Evolutionary conservation across 2,113 vertebrate species (phyloP).

Genomic region (Carassius gibelio): DNA sequence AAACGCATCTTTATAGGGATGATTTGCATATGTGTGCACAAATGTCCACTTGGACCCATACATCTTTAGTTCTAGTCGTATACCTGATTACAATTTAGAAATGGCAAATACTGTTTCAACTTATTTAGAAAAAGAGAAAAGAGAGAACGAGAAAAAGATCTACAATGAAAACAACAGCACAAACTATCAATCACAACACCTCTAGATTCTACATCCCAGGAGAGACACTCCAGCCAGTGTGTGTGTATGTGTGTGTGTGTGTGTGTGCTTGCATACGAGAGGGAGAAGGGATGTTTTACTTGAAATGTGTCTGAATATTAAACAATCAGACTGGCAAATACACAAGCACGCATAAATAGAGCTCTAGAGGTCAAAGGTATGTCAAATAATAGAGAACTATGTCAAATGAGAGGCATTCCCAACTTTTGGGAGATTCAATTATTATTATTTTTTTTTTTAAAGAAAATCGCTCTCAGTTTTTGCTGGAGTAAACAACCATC

Average conservation of each 20-base stretch:
- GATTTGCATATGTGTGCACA: constrained; percentile 66
- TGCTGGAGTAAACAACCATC: background rate
- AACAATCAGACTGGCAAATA: constrained; percentile 33
- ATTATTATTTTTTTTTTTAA: background rate
- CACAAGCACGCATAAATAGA: constrained; percentile 31
- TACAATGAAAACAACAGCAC: constrained; percentile 54
- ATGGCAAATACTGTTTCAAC: constrained; percentile 68
- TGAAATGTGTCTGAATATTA: background rate
- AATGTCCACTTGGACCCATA: constrained; percentile 61
- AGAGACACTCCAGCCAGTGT: constrained; percentile 45
- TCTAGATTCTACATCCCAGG: constrained; percentile 59
- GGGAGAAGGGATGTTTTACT: background rate
- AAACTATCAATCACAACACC: constrained; percentile 53
- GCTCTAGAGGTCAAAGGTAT: background rate
- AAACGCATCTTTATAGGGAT: constrained; percentile 53
- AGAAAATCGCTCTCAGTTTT: background rate
- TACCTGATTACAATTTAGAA: constrained; percentile 66
- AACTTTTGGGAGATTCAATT: background rate
- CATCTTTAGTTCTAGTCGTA: constrained; percentile 64
- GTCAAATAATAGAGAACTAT: constrained; percentile 24
- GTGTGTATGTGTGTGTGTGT: constrained; percentile 34
- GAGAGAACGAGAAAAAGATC: constrained; percentile 47
- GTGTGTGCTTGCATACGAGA: constrained; percentile 34
- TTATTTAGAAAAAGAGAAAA: constrained; percentile 47
- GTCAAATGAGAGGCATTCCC: background rate